Evolutionary conservation across 2,888 invertebrate genomes (phyloP), one percentile per base, ranked within the genome.

Genomic region (Dasysyrphus albostriatus): DNA sequence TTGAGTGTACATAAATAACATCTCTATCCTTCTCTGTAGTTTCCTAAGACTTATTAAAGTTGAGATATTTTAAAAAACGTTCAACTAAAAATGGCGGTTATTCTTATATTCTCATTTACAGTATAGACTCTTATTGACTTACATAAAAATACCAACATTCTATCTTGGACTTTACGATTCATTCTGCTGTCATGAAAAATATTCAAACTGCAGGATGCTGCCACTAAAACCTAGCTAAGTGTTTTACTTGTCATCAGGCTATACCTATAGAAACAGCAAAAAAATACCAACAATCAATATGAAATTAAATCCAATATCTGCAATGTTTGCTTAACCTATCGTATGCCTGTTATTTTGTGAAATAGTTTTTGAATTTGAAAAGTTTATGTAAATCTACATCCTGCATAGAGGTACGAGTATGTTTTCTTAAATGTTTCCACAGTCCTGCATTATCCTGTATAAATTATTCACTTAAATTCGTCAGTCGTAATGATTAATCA

Each of bases 401-500:
- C 10, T 12, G 5, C 24, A 6, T 5, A n/a, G 2, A 7, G 8
- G 5, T 42, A n/a, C n/a, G n/a, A n/a, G n/a, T n/a, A 39, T 16
- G 19, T 58, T 37, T 19, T 9, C 10, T 58, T 9, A 34, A 58
- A 16, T 59, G 1, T 59, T 59, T 37, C 16, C 6, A 58, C 1
- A 59, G 4, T 8, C 14, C 42, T 61, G 24, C 47, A 65, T 65
- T 47, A 29, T 29, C 16, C 8, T 16, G 16, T 47, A 24, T 61
- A 37, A 61, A 61, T 42, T 42, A 47, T 51, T 47, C 49, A 69
- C 8, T 34, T 9, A 24, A 14, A 49, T 19, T n/a, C 16, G 10
- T 49, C 34, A 65, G 16, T 16, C 32, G 32, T 49, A 59, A 77
- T 39, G 54, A 59, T 59, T 59, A 49, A 58, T 69, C 58, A 49